phyloP scores from a whole-genome alignment of 2,797 vertebrate species.

The Danio aesculapii region DNA sequence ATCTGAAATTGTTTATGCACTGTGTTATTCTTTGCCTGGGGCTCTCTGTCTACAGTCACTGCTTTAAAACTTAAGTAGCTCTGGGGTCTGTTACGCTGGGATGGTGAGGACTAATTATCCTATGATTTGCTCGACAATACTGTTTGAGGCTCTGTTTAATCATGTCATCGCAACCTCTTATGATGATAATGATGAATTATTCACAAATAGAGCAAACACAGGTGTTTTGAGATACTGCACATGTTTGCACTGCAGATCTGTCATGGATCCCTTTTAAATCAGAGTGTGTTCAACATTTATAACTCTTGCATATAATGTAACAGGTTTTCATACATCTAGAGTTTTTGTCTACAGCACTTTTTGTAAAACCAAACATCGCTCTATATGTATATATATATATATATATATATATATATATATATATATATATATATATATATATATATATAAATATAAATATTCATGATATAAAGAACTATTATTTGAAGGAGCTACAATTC shows the following conservation, averaged over 20 bases:
- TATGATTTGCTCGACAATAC: constrained; percentile 15
- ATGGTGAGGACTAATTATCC: constrained; percentile 21
- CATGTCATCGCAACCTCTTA: constrained; percentile 31
- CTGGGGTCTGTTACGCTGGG: neutral
- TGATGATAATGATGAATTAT: constrained; percentile 25
- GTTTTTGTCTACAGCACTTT: constrained; percentile 1
- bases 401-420: no score
- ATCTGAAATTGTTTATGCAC: constrained; percentile 50
- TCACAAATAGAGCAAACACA: constrained; percentile 40
- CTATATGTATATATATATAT: no score
- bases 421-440: no score
- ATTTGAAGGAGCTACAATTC: neutral
- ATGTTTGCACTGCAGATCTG: constrained; percentile 27
- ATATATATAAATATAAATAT: no score
- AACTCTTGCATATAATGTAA: neutral
- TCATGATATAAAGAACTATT: no score
- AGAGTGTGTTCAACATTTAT: neutral
- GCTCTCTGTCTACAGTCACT: constrained; percentile 6
- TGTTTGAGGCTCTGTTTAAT: constrained; percentile 28
- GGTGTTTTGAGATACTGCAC: constrained; percentile 19
- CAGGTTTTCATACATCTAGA: constrained; percentile 6
- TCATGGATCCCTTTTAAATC: neutral
- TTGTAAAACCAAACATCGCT: no score
- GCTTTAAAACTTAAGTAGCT: constrained; percentile 34
- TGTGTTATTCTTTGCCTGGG: constrained; percentile 8